Evolutionary conservation across 2,888 invertebrate genomes (phyloP).

Genomic region (Amiota mariae): DNA sequence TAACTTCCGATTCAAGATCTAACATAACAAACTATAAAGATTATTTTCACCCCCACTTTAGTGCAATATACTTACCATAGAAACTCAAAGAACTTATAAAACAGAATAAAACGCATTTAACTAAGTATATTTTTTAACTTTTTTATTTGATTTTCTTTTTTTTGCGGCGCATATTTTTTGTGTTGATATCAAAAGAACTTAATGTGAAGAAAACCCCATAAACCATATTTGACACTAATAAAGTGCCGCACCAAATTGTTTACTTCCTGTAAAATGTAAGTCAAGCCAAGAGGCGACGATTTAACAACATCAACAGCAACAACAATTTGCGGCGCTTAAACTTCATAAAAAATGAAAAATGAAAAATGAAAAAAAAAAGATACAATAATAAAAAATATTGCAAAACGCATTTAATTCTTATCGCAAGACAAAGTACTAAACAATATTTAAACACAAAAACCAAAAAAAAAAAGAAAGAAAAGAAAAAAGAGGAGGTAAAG

Average conservation of each 20-base stretch:
- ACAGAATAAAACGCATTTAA: not conserved
- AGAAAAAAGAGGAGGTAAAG: too few relatives aligned
- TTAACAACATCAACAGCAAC: not conserved
- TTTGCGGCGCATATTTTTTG: not conserved
- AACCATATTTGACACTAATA: constrained; percentile 14
- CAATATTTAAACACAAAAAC: constrained; percentile 3
- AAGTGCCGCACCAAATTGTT: constrained; percentile 23
- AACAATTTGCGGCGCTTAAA: not conserved
- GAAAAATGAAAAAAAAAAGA: constrained; percentile 7
- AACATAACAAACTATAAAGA: too few relatives aligned
- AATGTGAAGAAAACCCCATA: not conserved
- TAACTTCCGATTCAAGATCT: not conserved
- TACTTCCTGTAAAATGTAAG: constrained; percentile 24
- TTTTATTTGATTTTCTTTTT: not conserved
- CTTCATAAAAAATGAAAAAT: not conserved
- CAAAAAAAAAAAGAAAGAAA: too few relatives aligned
- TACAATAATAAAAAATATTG: constrained; percentile 42
- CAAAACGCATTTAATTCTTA: constrained; percentile 57
- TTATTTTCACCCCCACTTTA: too few relatives aligned
- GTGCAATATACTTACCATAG: too few relatives aligned
- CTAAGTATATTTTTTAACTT: not conserved
- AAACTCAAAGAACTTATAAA: too few relatives aligned
- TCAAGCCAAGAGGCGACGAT: constrained; percentile 11
- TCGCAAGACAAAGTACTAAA: constrained; percentile 1
- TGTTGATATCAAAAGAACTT: not conserved